A percentile compares a stretch with the other conserved stretches of the same genome.
Evolutionary conservation across 2,888 invertebrate genomes (phyloP).

Genomic region (Andrena bucephala): DNA sequence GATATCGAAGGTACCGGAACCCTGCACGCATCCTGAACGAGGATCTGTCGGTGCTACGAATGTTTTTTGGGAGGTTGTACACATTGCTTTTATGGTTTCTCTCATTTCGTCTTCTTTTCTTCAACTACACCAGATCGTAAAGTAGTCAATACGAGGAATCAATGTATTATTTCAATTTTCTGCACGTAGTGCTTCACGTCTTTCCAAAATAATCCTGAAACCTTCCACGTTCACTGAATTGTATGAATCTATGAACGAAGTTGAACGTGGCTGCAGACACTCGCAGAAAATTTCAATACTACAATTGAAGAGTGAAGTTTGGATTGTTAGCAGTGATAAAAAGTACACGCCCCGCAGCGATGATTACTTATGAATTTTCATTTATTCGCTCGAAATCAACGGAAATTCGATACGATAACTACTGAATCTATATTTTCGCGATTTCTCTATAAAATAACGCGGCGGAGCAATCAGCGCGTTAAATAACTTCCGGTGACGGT

Average conservation of each 20-base stretch:
- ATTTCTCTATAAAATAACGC: constrained; percentile 39
- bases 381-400: constrained; percentile 48
- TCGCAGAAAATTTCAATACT: constrained; percentile 37
- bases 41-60: neutral
- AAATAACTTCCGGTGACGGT: constrained; percentile 39
- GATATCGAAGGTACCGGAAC: neutral
- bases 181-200: no score
- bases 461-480: constrained; percentile 49
- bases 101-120: no score
- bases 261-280: constrained; percentile 24
- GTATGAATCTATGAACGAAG: neutral
- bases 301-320: constrained; percentile 17
- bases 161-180: no score
- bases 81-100: neutral
- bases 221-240: neutral
- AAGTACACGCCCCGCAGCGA: constrained; percentile 30
- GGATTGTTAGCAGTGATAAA: constrained; percentile 35
- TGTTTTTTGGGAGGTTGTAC: neutral
- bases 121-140: no score
- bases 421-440: constrained; percentile 54
- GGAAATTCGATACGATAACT: constrained; percentile 49
- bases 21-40: constrained; percentile 11
- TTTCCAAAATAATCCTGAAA: no score
- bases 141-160: no score
- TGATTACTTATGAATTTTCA: constrained; percentile 58